Conservation (phyloP, 2,888 invertebrate species). For the Urechis unicinctus region DNA sequence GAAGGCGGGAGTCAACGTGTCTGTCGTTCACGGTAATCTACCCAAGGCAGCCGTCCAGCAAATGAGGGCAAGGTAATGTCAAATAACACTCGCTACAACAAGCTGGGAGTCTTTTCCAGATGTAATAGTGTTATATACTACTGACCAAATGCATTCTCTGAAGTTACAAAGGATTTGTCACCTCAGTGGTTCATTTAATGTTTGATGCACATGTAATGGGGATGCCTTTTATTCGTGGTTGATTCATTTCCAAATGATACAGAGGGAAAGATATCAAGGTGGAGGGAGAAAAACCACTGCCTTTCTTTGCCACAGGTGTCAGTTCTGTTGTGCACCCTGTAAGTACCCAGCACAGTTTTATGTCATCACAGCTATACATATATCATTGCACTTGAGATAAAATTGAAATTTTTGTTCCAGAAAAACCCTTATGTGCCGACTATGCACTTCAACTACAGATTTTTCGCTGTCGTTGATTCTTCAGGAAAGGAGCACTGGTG, state of each 20-base stretch:
- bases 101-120: too few species aligned
- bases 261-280: conserved; percentile 67
- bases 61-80: conserved; percentile 62
- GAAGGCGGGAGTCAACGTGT: conserved; percentile 95
- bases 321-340: conserved; percentile 93
- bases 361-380: not conserved
- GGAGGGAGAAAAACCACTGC: conserved; percentile 61
- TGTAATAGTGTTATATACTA: too few species aligned
- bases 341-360: conserved; percentile 24
- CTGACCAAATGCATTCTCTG: too few species aligned
- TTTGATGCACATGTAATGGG: too few species aligned
- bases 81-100: too few species aligned
- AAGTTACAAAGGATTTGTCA: too few species aligned
- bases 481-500: conserved; percentile 74
- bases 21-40: conserved; percentile 79
- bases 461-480: conserved; percentile 80
- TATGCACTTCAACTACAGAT: conserved; percentile 94
- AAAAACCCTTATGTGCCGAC: conserved; percentile 92
- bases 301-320: conserved; percentile 80
- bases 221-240: too few species aligned
- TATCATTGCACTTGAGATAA: too few species aligned
- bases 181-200: too few species aligned
- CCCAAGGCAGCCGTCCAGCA: conserved; percentile 80
- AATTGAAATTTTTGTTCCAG: too few species aligned
- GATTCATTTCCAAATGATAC: too few species aligned